Percentiles rank a stretch among this genome's conserved stretches.
Conservation (phyloP, 2,113 vertebrate species). For the Albula goreensis region DNA sequence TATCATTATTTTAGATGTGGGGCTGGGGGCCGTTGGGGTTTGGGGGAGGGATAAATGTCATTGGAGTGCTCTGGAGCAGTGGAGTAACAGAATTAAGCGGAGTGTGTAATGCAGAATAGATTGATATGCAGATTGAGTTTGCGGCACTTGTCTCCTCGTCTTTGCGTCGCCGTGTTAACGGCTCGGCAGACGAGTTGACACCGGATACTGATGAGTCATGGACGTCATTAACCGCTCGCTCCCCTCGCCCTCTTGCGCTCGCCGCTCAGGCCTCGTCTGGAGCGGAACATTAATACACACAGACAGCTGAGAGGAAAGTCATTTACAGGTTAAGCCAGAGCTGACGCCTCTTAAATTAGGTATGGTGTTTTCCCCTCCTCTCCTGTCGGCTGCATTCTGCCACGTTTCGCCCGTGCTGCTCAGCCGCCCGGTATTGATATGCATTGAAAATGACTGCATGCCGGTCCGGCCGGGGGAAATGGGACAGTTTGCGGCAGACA, state of each 20-base stretch:
- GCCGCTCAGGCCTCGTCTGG: not conserved
- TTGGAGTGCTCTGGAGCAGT: no score
- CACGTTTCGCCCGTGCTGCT: not conserved
- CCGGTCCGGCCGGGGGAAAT: not conserved
- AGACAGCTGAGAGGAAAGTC: slow-evolving; percentile 19
- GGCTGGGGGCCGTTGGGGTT: no score
- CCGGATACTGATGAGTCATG: slow-evolving; percentile 10
- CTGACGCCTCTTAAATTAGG: not conserved
- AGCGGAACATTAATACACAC: slow-evolving; percentile 10
- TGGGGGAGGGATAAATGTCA: not conserved
- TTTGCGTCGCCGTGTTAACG: not conserved
- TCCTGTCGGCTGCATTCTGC: not conserved
- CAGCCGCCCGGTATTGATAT: not conserved
- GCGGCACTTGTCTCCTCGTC: not conserved
- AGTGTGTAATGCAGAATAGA: not conserved
- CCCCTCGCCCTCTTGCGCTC: not conserved
- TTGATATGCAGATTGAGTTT: not conserved
- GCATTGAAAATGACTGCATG: not conserved
- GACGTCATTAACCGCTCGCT: not conserved
- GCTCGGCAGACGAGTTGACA: not conserved
- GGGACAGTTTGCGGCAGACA: not conserved
- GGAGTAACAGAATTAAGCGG: not conserved
- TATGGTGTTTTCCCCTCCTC: not conserved
- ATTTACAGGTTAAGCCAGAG: slow-evolving; percentile 16
- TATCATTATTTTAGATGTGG: not conserved